Base-by-base conservation (phyloP, 1,140 invertebrate genomes). In the Trichomalopsis sarcophagae region DNA sequence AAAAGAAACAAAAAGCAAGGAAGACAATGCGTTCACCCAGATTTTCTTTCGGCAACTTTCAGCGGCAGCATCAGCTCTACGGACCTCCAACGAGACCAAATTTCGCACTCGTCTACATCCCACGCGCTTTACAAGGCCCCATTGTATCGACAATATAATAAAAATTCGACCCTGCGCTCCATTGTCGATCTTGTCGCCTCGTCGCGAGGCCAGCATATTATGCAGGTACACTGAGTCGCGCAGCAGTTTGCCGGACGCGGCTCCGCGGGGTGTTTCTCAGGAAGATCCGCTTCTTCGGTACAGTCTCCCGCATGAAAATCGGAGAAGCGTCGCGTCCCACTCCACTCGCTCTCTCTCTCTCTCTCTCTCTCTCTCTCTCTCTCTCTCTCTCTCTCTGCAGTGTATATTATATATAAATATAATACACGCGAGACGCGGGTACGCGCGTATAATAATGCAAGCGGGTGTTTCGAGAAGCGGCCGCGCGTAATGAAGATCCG, bases 221-320 rank as follows among this genome's bases (percentile, higher is more conserved):
- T 62, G 27, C 33, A 36, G 2, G 47, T 14, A 50, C 5, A 33
- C 17, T 23, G 30, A 9, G 44, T 50, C 14, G 44, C 9, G 74
- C 74, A 21, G 50, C 17, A 17, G 33, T 30, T 13, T 27, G 30
- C 27, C 44, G 50, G 50, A 66, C 36, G 23, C 0, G 21, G 13
- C 27, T 80, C 62, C 47, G 30, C 47, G 21, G 21, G 33, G 44
- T 6, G 80, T 87, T 88, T 89, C 87, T 87, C 86, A 86, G 77
- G 84, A 88, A 87, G 86, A 87, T 89, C 77, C 82, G 86, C 85
- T 82, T 82, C 23, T 74, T 17, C 68, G n/a, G 55, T 17, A 50
- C 2, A 50, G 23, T 9, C n/a, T 71, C 79, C 66, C 66, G 79
- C 79, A 50, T 81, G 36, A 68, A 66, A 68, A 68, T 68, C 23